Percentiles rank a stretch among this genome's conserved stretches.
Conservation (phyloP, 2,797 vertebrate species). For the Falco biarmicus region DNA sequence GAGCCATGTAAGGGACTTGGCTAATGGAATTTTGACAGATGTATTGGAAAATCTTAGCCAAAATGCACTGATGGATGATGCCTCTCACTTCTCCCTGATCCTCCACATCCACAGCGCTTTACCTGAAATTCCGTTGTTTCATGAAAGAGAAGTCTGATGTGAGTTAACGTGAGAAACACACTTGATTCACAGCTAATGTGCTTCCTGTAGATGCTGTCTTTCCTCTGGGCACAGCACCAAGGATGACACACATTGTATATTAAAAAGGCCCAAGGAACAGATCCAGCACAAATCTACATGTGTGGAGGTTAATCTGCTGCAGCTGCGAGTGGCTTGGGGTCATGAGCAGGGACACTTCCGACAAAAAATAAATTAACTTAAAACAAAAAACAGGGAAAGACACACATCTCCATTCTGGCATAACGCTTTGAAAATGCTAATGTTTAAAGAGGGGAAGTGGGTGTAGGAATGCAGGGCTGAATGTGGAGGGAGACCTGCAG, state of each 20-base stretch:
- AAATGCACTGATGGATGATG: background rate
- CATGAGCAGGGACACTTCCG: background rate
- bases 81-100: background rate
- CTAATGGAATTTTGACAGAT: background rate
- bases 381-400: background rate
- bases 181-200: background rate
- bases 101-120: background rate
- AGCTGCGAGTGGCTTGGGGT: conserved; percentile 15
- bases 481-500: background rate
- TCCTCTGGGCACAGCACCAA: conserved; percentile 20
- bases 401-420: background rate
- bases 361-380: background rate
- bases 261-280: background rate
- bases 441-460: background rate
- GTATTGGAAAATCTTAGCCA: background rate
- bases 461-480: background rate
- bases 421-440: background rate
- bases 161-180: conserved; percentile 3
- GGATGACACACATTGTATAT: background rate
- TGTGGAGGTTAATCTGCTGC: conserved; percentile 34
- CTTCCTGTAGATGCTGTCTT: background rate
- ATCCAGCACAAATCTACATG: background rate
- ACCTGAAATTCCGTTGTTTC: background rate
- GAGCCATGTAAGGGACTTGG: background rate
- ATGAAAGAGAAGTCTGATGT: background rate